Base-by-base conservation (phyloP, 2,888 invertebrate genomes). In the Rhogogaster chlorosoma region DNA sequence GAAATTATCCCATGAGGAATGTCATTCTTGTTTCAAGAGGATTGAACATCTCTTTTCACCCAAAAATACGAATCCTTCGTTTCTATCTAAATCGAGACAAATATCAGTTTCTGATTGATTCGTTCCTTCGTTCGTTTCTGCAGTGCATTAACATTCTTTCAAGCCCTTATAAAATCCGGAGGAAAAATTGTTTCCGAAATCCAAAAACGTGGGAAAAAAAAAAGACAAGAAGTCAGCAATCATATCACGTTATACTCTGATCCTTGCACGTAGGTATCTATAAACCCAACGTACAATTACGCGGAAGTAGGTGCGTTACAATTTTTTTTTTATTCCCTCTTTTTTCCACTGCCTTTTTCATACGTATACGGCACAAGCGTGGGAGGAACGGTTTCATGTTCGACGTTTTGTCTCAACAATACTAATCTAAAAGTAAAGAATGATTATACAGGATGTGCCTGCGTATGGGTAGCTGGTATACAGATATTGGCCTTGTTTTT, bases 401-500 rank as follows among this genome's bases (percentile, higher is more conserved):
- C 26, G 26, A 61, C 61, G 26, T 61, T 61, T 61, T 61, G 61
- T 61, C 22, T 9, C 26, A 61, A 61, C 61, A 61, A 61, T 26
- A 61, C 61, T 61, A 61, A 61, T 61, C 61, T 12, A 12, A 3
- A 26, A 12, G 26, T 26, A 61, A 26, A 61, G 26, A 61, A 61
- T 26, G 0, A 22, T 26, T 22, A 61, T 26, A 53, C 18, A 2
- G 9, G 18, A 49, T n/a, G 38, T 38, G 49, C 1, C 5, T 12
- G 10, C 12, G 12, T 4, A 4, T 18, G n/a, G 9, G 70, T 70
- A n/a, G n/a, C 1, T 53, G 12, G 29, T 15, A 73, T 42, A 29
- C 18, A n/a, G 5, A 42, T 26, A 42, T 73, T 73, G 42, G 73
- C 73, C 38, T 38, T 45, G 73, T 73, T 73, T 38, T 42, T 67